Evolutionary conservation across 2,797 vertebrate species (phyloP), one percentile per base, ranked within the genome.

Genomic region (Pipistrellus pipistrellus): DNA sequence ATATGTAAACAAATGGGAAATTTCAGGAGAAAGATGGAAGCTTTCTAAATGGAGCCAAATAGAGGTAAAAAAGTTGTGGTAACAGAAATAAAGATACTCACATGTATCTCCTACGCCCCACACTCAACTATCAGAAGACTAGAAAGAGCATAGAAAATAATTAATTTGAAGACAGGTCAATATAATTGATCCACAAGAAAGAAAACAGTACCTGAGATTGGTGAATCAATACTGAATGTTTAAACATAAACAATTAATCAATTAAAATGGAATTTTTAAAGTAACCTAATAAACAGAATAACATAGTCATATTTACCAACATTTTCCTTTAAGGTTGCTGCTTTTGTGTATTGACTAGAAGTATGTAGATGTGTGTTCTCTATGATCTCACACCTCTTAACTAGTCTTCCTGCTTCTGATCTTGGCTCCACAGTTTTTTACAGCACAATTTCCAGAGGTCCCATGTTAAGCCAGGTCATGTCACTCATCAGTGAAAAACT

Each of bases 41-140:
- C 17, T 66, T 57, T 57, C 38, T 48, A 83, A 76, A 76, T 38
- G 25, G 10, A 30, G 38, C 25, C 25, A 18, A 81, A 35, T 25
- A 68, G 7, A 75, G 35, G 6, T 48, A 55, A 18, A 82, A 23
- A 88, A 25, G 6, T 73, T 81, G 15, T 21, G 17, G 8, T 66
- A 62, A 68, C 51, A 51, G 48, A 88, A 89, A 84, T 93, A 48
- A 53, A 89, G 27, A 25, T 71, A 77, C 66, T 55, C 46, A 30
- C 27, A 53, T 78, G 30, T 14, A 2, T 62, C 27, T 62, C 27
- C 5, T 14, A 12, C 59, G 62, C 13, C 59, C 59, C 27, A 62
- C 12, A 7, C 12, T 62, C 27, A 62, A 62, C 59, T 44, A 23
- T 71, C 30, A n/a, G 73, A 85, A 85, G 13, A 53, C 23, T 85